Base-by-base conservation (phyloP, 1,140 invertebrate species). In the Dufourea novaeangliae region DNA sequence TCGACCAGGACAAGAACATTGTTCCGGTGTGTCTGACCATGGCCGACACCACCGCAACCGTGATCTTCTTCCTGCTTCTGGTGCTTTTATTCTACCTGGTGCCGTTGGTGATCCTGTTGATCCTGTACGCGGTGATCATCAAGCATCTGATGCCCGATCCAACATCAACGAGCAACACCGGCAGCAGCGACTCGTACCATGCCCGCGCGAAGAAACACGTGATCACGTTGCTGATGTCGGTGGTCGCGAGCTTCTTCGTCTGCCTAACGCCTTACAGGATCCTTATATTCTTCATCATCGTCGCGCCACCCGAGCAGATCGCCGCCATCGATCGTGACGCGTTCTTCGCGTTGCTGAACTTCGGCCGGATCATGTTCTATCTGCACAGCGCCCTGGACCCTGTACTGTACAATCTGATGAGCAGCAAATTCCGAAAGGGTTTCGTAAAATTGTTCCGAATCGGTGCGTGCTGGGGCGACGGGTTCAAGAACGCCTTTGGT, bases 331-430 rank as follows among this genome's bases (percentile, higher is more conserved):
- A 95, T 54, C 93, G 95, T 22, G 95, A 97, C 80, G 94, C 93
- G 12, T 98, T 95, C 91, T 96, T 96, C 89, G 96, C 95, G 79
- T 91, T 98, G 6, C 89, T 98, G 1, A 97, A 96, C 87, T 96
- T 97, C 87, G 96, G 95, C 71, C 94, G 97, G 78, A 95, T 97
- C n/a, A 96, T 98, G 95, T 91, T 96, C 50, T 97, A 97, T 88
- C 92, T 97, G 66, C 97, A 98, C 88, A 97, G 96, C 0, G 96
- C 96, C 10, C 92, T 97, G 52, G 97, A 97, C 92, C 97, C 97
- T 0, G 95, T 97, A 73, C 89, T 97, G 1, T 97, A 97, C 86
- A 97, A 97, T 89, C 91, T 96, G n/a, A 96, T 96, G 95, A 97
- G 96, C 29, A 96, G 95, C 20, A 97, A 97, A 90, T 97, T 97